Base-by-base conservation (phyloP, 2,797 vertebrate genomes). In the Thunnus albacares region DNA sequence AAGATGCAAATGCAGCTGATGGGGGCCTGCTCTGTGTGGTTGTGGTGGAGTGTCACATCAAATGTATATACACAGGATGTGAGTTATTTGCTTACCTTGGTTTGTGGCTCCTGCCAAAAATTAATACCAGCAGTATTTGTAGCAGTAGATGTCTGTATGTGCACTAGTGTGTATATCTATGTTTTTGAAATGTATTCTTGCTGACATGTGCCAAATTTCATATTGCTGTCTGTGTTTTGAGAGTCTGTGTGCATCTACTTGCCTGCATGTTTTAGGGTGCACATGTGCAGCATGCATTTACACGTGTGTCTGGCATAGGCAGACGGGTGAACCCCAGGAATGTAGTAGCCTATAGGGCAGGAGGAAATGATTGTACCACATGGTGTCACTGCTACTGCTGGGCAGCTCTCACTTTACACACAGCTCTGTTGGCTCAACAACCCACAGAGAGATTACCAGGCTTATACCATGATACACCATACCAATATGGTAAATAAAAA, bases 361-460 rank as follows among this genome's bases (percentile, higher is more conserved):
- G 77, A 92, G 90, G 92, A 93, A 92, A 91, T 92, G 58, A 89
- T 89, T 83, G 64, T 74, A 83, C 90, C 90, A 86, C 87, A 91
- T 66, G 82, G 86, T 85, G 82, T 76, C 77, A 63, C 73, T 84
- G 74, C 72, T 86, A 64, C 82, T 73, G 72, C 77, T 33, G 65
- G 66, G 59, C 73, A 69, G 62, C 76, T 69, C 78, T 14, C n/a
- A 18, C 41, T 18, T 80, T 71, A 82, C 79, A 66, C 24, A 26
- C 17, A 26, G 75, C 63, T 82, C 80, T 77, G 75, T 62, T 85
- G 83, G 76, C 33, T 73, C 47, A 57, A 64, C 69, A 73, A 45
- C 47, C 76, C 77, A 66, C 66, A 69, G 60, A 13, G 56, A 77
- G 75, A 79, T 85, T 63, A 86, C 65, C 67, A 57, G 77, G 59